Evolutionary conservation across 2,113 vertebrate species (phyloP).

Genomic region (Coreoperca whiteheadi): DNA sequence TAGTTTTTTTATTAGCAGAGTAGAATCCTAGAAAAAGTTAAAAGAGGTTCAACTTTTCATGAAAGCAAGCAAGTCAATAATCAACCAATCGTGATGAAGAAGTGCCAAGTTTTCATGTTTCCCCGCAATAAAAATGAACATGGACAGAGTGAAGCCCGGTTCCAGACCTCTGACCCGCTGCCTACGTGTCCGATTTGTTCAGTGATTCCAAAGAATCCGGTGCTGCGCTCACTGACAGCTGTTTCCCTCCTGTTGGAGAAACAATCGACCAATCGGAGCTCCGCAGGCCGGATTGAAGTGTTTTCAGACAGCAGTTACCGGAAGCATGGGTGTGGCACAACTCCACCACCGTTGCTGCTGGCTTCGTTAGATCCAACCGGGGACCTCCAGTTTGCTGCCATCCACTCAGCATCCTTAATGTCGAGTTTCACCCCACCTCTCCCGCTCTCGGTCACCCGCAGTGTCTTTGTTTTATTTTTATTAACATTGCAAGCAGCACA

Average conservation of each 20-base stretch:
- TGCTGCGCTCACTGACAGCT: neutral
- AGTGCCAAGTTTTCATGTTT: no score
- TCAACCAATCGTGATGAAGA: neutral
- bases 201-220: neutral
- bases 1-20: neutral
- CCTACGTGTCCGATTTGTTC: neutral
- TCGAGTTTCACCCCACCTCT: neutral
- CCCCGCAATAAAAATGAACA: no score
- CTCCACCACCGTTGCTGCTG: neutral
- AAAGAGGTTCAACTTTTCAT: neutral
- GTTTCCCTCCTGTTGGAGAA: no score
- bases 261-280: neutral
- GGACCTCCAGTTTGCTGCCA: neutral
- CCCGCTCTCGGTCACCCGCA: no score
- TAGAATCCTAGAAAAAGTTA: neutral
- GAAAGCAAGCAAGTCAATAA: no score
- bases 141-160: no score
- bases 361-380: neutral
- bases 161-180: neutral
- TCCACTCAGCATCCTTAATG: neutral
- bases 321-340: neutral
- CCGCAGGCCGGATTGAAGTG: neutral
- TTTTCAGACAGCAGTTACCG: neutral
- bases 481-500: neutral
- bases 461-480: neutral